Evolutionary conservation across 2,888 invertebrate species (phyloP).

Genomic region (Eupithecia subfuscata): DNA sequence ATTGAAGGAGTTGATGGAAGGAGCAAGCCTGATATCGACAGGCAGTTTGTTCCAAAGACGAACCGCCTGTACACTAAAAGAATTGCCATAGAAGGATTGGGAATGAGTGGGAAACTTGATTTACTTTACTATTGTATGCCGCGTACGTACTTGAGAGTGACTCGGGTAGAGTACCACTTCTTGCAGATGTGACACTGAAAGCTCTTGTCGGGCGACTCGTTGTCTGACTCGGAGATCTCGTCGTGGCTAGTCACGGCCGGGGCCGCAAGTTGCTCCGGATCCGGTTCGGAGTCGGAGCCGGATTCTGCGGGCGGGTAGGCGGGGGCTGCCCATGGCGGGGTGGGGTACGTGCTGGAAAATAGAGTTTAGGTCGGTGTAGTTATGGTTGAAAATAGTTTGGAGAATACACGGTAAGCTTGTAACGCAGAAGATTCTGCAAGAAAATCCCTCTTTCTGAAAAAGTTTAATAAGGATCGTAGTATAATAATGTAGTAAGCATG

Average conservation of each 20-base stretch:
- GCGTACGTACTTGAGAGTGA: conserved; percentile 77
- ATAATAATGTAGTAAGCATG: too few relatives aligned
- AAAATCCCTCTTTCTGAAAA: too few relatives aligned
- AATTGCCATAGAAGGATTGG: too few relatives aligned
- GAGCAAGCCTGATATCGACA: too few relatives aligned
- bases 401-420: background rate
- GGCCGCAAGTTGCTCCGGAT: conserved; percentile 53
- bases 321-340: conserved; percentile 34
- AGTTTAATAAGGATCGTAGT: too few relatives aligned
- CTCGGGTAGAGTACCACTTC: conserved; percentile 80
- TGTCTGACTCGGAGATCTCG: conserved; percentile 63
- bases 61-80: too few relatives aligned
- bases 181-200: conserved; percentile 78
- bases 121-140: too few relatives aligned
- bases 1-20: too few relatives aligned
- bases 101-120: too few relatives aligned
- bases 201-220: conserved; percentile 79
- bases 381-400: background rate
- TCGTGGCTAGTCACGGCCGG: conserved; percentile 42
- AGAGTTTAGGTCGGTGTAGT: background rate
- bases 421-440: too few relatives aligned
- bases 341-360: conserved; percentile 33
- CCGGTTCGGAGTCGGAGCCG: conserved; percentile 60
- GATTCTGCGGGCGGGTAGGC: conserved; percentile 39
- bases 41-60: too few relatives aligned